These are phyloP conservation scores for Dusona sp. DNA, from an alignment of 2,888 invertebrate species.

Conservation along the genomic window DNA sequence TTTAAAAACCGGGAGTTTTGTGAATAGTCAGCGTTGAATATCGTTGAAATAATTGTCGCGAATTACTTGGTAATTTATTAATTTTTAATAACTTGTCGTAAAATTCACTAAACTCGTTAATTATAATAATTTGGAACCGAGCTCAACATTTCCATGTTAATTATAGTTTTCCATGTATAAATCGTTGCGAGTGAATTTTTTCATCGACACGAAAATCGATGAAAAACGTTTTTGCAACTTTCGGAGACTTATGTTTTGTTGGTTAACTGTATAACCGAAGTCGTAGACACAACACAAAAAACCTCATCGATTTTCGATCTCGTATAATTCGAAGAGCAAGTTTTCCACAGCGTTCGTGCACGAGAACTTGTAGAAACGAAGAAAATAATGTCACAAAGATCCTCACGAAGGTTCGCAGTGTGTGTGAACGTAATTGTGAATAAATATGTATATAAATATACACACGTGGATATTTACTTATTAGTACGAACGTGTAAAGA, in stretches of 20 bases:
- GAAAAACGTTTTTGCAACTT: not conserved
- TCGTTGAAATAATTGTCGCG: not conserved
- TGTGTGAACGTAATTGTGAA: not conserved
- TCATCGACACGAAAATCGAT: not conserved
- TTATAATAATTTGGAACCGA: not conserved
- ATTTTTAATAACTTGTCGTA: not conserved
- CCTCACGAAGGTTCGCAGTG: not conserved
- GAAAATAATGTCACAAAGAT: not conserved
- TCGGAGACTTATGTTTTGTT: not conserved
- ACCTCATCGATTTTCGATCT: not conserved
- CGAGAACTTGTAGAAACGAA: not conserved
- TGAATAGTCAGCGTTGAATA: not conserved
- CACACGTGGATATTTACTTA: not conserved
- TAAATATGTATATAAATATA: slow-evolving; percentile 6
- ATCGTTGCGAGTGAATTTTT: not conserved
- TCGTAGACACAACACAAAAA: not conserved
- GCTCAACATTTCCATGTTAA: not conserved
- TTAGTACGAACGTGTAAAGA: not conserved
- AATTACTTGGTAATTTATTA: not conserved
- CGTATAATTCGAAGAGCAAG: not conserved
- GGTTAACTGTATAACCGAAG: not conserved
- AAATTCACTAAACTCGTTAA: not conserved
- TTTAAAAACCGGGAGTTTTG: not conserved
- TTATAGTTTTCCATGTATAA: not conserved
- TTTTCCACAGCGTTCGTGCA: not conserved